Evolutionary conservation across 1,140 invertebrate species (phyloP).

Genomic region (Dendrolimus kikuchii): DNA sequence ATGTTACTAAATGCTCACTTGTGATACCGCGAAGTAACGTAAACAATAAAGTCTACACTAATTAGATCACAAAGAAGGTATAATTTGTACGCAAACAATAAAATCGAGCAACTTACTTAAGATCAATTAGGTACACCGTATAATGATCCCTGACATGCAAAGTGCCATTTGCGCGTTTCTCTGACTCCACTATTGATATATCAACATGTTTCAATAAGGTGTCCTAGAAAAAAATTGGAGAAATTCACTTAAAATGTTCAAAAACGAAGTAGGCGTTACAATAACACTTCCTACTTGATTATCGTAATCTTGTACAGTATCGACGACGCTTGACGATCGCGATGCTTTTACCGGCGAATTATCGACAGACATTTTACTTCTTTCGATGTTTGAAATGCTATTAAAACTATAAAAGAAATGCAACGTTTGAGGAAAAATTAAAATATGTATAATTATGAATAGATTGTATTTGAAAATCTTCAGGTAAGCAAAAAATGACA

Average conservation of each 20-base stretch:
- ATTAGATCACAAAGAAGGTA: constrained; percentile 20
- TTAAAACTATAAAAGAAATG: no score
- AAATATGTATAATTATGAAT: no score
- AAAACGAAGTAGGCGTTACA: constrained; percentile 40
- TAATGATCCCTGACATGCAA: constrained; percentile 88
- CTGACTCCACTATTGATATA: constrained; percentile 87
- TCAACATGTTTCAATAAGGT: constrained; percentile 84
- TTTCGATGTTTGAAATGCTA: neutral
- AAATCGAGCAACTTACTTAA: constrained; percentile 75
- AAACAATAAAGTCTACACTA: constrained; percentile 6
- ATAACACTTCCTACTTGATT: constrained; percentile 38
- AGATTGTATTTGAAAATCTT: constrained; percentile 6
- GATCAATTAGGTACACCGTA: constrained; percentile 88
- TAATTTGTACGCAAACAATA: constrained; percentile 29
- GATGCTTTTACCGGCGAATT: constrained; percentile 50
- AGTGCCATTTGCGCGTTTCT: constrained; percentile 84
- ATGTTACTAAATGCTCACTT: neutral
- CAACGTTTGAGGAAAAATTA: no score
- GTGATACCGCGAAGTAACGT: neutral
- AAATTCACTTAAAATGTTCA: constrained; percentile 25
- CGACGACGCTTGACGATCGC: constrained; percentile 38
- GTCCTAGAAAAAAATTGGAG: constrained; percentile 73
- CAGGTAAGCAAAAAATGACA: constrained; percentile 12
- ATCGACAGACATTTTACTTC: constrained; percentile 48
- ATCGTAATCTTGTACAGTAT: constrained; percentile 50